Percentiles rank a stretch among this genome's conserved stretches.
Conservation (phyloP, 1,140 invertebrate species). For the Cecropterus lyciades region DNA sequence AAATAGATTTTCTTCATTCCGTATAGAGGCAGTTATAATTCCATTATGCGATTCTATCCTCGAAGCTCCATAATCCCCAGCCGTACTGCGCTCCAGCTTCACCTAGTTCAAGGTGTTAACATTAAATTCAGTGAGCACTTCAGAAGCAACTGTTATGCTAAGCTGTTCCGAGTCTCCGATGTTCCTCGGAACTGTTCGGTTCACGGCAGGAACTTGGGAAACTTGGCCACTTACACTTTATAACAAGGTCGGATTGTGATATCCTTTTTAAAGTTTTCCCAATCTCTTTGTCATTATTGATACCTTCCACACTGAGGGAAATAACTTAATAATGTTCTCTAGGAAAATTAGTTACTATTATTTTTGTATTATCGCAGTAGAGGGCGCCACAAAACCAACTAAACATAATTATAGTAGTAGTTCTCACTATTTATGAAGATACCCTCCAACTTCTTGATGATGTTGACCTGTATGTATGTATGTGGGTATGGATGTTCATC, state of each 20-base stretch:
- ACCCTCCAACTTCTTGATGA: too few species aligned
- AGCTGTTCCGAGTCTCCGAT: slow-evolving; percentile 15
- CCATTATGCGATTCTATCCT: not conserved
- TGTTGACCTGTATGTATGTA: too few species aligned
- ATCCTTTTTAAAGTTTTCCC: not conserved
- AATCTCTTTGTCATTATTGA: not conserved
- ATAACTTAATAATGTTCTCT: too few species aligned
- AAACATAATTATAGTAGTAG: too few species aligned
- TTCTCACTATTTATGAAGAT: too few species aligned
- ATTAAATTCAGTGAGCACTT: slow-evolving; percentile 29
- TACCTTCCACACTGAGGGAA: too few species aligned
- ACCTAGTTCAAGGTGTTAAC: slow-evolving; percentile 13
- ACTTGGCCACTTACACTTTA: slow-evolving; percentile 3
- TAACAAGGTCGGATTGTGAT: slow-evolving; percentile 24
- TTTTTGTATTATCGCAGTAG: too few species aligned
- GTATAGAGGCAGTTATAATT: not conserved
- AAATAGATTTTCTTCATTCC: not conserved
- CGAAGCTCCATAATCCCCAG: not conserved
- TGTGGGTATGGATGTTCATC: too few species aligned
- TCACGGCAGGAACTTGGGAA: not conserved
- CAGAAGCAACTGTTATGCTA: slow-evolving; percentile 23
- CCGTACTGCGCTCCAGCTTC: not conserved
- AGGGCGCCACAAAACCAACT: too few species aligned
- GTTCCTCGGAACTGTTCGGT: slow-evolving; percentile 1
- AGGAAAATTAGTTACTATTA: too few species aligned